Conservation (phyloP, 2,888 invertebrate species). For the Cantharis rufa region DNA sequence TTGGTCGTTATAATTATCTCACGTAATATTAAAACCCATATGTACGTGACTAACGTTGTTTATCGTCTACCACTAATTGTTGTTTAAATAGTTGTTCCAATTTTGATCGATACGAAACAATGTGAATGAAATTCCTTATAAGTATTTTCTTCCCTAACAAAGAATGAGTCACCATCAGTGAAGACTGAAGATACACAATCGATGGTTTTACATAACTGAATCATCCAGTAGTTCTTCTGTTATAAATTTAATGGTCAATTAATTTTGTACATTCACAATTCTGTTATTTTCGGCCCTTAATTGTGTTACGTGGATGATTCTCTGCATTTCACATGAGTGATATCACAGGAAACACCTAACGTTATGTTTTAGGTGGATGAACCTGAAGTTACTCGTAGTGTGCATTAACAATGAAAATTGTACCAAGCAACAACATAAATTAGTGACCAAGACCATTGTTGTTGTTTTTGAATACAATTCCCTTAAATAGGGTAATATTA, state of each 20-base stretch:
- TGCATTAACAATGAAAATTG: not conserved
- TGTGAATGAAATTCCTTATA: not conserved
- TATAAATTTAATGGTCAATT: not conserved
- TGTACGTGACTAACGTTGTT: not conserved
- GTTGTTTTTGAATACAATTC: not conserved
- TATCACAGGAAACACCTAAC: slow-evolving; percentile 21
- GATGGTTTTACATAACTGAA: not conserved
- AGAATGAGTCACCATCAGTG: not conserved
- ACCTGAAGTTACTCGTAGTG: not conserved
- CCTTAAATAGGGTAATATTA: not conserved
- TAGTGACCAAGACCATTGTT: not conserved
- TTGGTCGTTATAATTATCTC: not conserved
- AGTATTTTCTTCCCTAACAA: not conserved
- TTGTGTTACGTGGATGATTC: not conserved
- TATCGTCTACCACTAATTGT: not conserved
- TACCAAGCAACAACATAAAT: not conserved
- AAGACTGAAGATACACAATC: not conserved
- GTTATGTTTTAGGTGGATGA: slow-evolving; percentile 24
- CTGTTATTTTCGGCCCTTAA: not conserved
- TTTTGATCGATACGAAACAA: not conserved
- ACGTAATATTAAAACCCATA: no score
- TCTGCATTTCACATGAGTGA: slow-evolving; percentile 12
- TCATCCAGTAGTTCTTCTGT: not conserved
- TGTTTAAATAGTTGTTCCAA: not conserved
- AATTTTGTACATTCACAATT: not conserved